phyloP scores from a whole-genome alignment of 2,797 vertebrate species.

The Typhlichthys subterraneus region DNA sequence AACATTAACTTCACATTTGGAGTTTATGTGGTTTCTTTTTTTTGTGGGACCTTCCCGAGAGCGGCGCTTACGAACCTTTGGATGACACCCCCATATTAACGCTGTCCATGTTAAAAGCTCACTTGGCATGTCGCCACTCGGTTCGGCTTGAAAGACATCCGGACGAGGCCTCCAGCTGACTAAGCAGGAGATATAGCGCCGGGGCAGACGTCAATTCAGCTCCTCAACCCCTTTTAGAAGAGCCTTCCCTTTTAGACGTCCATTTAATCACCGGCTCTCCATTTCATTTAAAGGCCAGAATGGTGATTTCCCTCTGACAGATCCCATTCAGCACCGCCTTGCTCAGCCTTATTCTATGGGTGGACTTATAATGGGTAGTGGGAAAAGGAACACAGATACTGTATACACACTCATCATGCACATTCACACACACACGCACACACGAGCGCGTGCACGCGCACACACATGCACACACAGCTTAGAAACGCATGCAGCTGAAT shows the following conservation, averaged over 20 bases:
- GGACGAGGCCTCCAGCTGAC: conserved; percentile 3
- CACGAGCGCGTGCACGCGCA: too few relatives aligned
- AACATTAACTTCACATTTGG: too few relatives aligned
- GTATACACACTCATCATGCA: too few relatives aligned
- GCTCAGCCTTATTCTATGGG: conserved; percentile 28
- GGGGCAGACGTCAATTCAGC: conserved; percentile 3
- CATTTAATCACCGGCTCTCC: conserved; percentile 39
- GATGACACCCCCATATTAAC: too few relatives aligned
- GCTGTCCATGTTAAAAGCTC: not conserved
- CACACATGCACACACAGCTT: conserved; percentile 1
- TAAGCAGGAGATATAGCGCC: not conserved
- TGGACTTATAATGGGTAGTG: conserved; percentile 26
- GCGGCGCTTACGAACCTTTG: not conserved
- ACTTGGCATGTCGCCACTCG: not conserved
- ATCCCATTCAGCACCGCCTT: conserved; percentile 2
- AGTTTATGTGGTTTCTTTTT: not conserved
- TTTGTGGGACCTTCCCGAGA: not conserved
- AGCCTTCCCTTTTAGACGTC: conserved; percentile 6
- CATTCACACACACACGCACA: not conserved
- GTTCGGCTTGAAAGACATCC: not conserved
- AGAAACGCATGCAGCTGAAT: not conserved
- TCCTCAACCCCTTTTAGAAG: conserved; percentile 11
- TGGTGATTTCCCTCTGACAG: conserved; percentile 22
- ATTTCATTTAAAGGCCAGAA: conserved; percentile 37
- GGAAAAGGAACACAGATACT: conserved; percentile 6